Percentiles rank a stretch among this genome's conserved stretches.
Conservation (phyloP, 1,140 invertebrate species). For the Drosophila miranda region DNA sequence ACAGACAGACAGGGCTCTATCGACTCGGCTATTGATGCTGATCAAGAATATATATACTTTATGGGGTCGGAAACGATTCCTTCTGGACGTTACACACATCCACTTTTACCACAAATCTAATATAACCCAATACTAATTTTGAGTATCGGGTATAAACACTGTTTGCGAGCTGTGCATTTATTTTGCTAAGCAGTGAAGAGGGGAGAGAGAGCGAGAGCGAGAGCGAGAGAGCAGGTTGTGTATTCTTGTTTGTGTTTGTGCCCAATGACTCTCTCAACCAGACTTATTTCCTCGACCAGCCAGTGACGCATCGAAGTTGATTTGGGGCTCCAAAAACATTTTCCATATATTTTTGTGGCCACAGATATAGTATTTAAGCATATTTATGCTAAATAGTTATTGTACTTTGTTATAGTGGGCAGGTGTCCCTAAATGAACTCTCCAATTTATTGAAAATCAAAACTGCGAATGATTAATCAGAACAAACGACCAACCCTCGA, state of each 20-base stretch:
- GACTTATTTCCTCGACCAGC: slow-evolving; percentile 24
- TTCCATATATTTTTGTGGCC: background rate
- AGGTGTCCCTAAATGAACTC: background rate
- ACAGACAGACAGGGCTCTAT: too few relatives aligned
- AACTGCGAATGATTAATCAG: background rate
- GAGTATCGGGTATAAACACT: too few relatives aligned
- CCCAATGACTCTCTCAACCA: slow-evolving; percentile 46
- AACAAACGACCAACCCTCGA: background rate
- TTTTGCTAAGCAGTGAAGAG: slow-evolving; percentile 10
- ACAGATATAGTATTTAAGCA: background rate
- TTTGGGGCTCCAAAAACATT: slow-evolving; percentile 5
- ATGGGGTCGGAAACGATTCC: too few relatives aligned
- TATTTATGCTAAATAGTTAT: background rate
- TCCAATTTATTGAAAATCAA: background rate
- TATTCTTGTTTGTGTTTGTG: slow-evolving; percentile 19
- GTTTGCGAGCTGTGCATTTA: slow-evolving; percentile 23
- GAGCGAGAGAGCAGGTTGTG: slow-evolving; percentile 36
- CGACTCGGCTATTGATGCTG: too few relatives aligned
- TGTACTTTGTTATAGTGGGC: background rate
- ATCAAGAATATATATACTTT: too few relatives aligned
- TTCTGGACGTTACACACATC: too few relatives aligned
- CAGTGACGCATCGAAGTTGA: slow-evolving; percentile 40
- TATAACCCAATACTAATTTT: too few relatives aligned
- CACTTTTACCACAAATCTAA: too few relatives aligned
- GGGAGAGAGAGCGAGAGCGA: slow-evolving; percentile 45